Evolutionary conservation across 1,140 invertebrate species (phyloP), one percentile per base, ranked within the genome.

Genomic region (Anadara kagoshimensis): DNA sequence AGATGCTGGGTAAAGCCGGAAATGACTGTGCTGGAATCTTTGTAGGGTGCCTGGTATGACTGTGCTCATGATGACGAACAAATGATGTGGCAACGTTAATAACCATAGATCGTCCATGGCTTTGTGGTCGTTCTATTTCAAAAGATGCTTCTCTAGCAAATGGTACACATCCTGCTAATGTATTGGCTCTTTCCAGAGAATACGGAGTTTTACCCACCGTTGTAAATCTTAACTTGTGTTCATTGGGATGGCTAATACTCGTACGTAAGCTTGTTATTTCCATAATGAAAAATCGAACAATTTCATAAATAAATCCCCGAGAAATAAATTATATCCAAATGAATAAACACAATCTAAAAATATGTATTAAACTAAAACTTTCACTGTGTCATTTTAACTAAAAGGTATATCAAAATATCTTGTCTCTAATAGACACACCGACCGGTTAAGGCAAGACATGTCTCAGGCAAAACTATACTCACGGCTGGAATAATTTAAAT

Each of bases 71-170:
- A 53, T 57, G 53, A 11, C 62, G 62, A 22, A 75, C 57, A 75
- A 66, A 75, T 20, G 73, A 70, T 5, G 73, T 75, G 20, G 67
- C 59, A 16, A 75, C 63, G 61, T 75, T 75, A 22, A 75, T 75
- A 8, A 75, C 67, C 36, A 69, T 69, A 16, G 65, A 58, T 11
- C 54, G 53, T 47, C 73, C 73, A 5, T 71, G 47, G 44, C 69
- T 71, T 54, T 75, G 73, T 2, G 73, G 67, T 26, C 73, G 53
- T 43, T 75, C 67, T 10, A 75, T 57, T 58, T 75, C 67, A 61
- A 75, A 75, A 2, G 73, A 59, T 16, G 73, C 68, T 24, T 75
- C 73, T 26, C 68, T 24, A 7, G 67, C 53, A 29, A 75, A 54
- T 36, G 61, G 58, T 41, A 69, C 29, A 36, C 29, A 36, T 36